Evolutionary conservation across 2,113 vertebrate genomes (phyloP).

Genomic region (Notarius quadriscutis): DNA sequence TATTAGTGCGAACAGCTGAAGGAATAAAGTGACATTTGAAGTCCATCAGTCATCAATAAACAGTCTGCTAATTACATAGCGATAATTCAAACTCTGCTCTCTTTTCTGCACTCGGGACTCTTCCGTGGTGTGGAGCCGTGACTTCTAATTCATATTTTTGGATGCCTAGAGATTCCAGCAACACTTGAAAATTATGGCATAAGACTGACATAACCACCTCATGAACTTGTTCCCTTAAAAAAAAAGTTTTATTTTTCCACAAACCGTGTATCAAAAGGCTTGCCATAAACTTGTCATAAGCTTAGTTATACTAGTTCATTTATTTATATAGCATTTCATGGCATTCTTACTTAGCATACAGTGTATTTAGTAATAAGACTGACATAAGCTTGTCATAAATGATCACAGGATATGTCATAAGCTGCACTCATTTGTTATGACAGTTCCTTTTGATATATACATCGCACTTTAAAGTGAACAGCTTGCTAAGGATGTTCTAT

Average conservation of each 20-base stretch:
- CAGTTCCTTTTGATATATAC: no score
- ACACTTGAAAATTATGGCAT: neutral
- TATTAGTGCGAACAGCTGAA: slow-evolving; percentile 6
- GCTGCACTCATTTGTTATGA: no score
- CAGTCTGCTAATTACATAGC: slow-evolving; percentile 2
- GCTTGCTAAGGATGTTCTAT: neutral
- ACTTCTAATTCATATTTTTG: neutral
- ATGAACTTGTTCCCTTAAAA: neutral
- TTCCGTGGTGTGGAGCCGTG: neutral
- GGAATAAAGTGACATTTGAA: slow-evolving; percentile 38
- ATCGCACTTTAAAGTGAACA: no score
- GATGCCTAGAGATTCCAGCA: neutral
- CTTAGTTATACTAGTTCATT: no score
- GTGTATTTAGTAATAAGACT: no score
- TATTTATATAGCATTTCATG: no score
- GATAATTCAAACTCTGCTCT: neutral
- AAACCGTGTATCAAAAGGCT: no score
- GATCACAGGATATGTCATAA: no score
- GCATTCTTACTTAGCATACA: no score
- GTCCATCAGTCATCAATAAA: slow-evolving; percentile 35
- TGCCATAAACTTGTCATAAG: no score
- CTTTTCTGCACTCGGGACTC: neutral
- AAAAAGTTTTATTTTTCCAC: no score
- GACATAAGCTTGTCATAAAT: no score
- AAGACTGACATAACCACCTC: neutral